Evolutionary conservation across 1,140 invertebrate genomes (phyloP).

Genomic region (Chironomus striatipennis): DNA sequence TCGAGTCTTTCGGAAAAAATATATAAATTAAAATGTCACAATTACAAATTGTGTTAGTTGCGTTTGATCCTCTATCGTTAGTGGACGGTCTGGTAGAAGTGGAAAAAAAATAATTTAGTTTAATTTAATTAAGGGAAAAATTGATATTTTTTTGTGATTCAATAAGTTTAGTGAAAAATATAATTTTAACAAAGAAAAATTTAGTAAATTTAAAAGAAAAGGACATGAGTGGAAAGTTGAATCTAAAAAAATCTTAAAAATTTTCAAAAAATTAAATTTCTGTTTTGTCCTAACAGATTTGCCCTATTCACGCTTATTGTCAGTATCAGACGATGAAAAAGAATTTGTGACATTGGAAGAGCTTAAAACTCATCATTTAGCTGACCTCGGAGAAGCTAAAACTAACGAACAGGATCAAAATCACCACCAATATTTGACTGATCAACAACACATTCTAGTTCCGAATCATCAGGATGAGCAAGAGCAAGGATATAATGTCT

Average conservation of each 20-base stretch:
- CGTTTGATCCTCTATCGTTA: not conserved
- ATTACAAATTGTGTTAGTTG: not conserved
- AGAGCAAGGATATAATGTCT: not conserved
- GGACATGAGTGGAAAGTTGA: not conserved
- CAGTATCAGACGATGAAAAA: constrained; percentile 29
- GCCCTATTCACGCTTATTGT: constrained; percentile 34
- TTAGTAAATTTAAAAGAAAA: not conserved
- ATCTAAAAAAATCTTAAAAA: not conserved
- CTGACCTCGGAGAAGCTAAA: constrained; percentile 29
- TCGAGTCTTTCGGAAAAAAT: not conserved
- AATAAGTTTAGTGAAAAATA: no score
- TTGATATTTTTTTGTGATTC: not conserved
- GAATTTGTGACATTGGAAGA: constrained; percentile 37
- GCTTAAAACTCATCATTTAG: constrained; percentile 30
- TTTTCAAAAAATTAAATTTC: not conserved
- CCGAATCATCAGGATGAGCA: not conserved
- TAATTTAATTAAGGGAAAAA: not conserved
- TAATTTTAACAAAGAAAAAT: not conserved
- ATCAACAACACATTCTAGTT: not conserved
- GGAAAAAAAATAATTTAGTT: not conserved
- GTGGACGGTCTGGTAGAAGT: not conserved
- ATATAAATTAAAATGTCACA: not conserved
- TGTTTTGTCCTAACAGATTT: constrained; percentile 31
- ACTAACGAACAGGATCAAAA: constrained; percentile 28
- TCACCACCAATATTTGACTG: constrained; percentile 30